These are phyloP conservation scores for Trididemnum miniatum DNA, from an alignment of 23 tunicate genomes.

Conservation along the genomic window DNA sequence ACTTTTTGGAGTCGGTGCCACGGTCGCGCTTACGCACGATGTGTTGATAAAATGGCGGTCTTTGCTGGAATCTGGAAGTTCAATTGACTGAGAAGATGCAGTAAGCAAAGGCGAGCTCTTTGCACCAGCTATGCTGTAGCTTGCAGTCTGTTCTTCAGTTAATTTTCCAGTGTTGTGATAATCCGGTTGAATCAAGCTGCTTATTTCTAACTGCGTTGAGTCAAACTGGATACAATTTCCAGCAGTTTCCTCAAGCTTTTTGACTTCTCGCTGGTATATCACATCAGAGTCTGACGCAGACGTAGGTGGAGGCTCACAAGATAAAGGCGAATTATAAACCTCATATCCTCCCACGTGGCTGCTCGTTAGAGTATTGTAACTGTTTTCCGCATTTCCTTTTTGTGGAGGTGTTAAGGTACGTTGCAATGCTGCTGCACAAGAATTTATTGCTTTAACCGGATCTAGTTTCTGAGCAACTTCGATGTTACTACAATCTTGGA, in stretches of 20 bases:
- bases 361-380: too few species aligned
- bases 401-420: too few species aligned
- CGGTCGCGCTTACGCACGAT: background rate
- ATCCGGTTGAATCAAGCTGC: background rate
- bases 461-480: too few species aligned
- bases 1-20: background rate
- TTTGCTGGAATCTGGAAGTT: too few species aligned
- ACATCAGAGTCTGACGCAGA: background rate
- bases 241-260: background rate
- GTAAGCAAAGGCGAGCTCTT: too few species aligned
- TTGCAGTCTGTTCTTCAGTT: background rate
- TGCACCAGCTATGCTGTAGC: too few species aligned
- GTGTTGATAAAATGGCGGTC: background rate
- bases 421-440: too few species aligned
- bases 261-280: background rate
- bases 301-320: conserved; percentile 2
- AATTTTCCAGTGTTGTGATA: background rate
- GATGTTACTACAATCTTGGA: too few species aligned
- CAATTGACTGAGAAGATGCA: too few species aligned
- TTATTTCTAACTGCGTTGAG: background rate
- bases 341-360: conserved; percentile 21
- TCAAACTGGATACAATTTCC: background rate
- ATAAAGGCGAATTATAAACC: background rate
- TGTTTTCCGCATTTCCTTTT: background rate
- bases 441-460: too few species aligned